Evolutionary conservation across 2,113 vertebrate species (phyloP), one percentile per base, ranked within the genome.

Genomic region (Etheostoma cragini): DNA sequence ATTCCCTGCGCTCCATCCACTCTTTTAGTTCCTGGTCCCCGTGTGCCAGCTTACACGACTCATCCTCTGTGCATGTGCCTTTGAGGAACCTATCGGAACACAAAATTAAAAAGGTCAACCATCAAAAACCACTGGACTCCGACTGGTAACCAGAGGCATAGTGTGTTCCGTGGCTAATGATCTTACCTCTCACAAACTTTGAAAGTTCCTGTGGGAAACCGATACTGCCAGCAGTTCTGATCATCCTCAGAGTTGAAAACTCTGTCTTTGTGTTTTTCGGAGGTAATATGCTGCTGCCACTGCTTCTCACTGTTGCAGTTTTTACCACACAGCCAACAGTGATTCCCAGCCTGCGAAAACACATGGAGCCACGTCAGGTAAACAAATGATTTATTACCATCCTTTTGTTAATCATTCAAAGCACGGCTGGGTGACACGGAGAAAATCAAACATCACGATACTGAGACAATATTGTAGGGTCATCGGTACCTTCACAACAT

Each of bases 271-370:
- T 99, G 98, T 94, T 99, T 99, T 82, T 99, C 98, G 0, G 98
- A 99, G 11, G 97, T 97, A 93, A 99, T 99, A 87, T 99, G 98
- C 93, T 97, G 97, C 89, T 99, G 97, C 98, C 98, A 99, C 91
- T 99, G 98, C 88, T 97, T 98, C 85, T 99, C 98, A 3, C 98
- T 99, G 91, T 99, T 99, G 88, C 97, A 99, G 95, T 99, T 99
- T 90, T 99, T 99, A 72, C 98, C 97, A 81, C 98, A 99, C 91
- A 99, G 96, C 98, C 98, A 99, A 85, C 98, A 99, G 88, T 99
- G 98, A 69, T 98, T 99, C 80, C 98, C 97, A 67, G 96, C 96
- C 98, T 99, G 78, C 6, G n/a, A 72, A 45, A 69, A 64, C 2
- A 45, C 22, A 65, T 2, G 1, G 14, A 61, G 33, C 6, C 4